These are phyloP conservation scores for Marisa cornuarietis DNA, from an alignment of 1,140 invertebrate genomes.

Conservation along the genomic window DNA sequence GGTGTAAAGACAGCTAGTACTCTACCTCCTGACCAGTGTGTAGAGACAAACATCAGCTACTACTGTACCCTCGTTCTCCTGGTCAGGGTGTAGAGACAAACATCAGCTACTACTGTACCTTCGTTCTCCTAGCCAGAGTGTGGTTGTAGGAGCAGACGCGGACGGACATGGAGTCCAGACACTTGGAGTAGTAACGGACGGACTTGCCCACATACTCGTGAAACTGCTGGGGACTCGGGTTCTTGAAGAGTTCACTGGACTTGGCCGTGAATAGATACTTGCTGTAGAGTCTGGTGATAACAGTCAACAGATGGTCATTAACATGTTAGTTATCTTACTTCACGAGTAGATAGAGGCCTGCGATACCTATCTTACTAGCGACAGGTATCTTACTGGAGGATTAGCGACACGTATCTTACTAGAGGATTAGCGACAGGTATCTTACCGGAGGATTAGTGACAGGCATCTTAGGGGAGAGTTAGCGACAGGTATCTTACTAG, in stretches of 20 bases:
- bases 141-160: slow-evolving; percentile 17
- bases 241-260: slow-evolving; percentile 23
- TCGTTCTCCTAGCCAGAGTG: slow-evolving; percentile 12
- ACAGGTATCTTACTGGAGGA: too few species aligned
- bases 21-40: not conserved
- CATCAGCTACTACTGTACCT: not conserved
- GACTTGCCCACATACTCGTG: slow-evolving; percentile 23
- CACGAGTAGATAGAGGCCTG: too few species aligned
- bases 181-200: slow-evolving; percentile 11
- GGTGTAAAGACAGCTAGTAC: not conserved
- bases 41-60: not conserved
- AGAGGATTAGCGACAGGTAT: too few species aligned
- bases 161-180: slow-evolving; percentile 10
- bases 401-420: too few species aligned
- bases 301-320: too few species aligned
- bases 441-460: too few species aligned
- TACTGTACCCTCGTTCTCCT: too few species aligned
- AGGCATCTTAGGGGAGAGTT: too few species aligned
- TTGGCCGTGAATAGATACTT: slow-evolving; percentile 25
- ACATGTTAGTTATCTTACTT: too few species aligned
- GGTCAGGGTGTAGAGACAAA: not conserved
- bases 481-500: too few species aligned
- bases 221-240: slow-evolving; percentile 21
- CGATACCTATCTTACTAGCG: too few species aligned
- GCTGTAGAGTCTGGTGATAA: slow-evolving; percentile 8